Percentiles rank a stretch among this genome's conserved stretches.
phyloP scores from a whole-genome alignment of 2,888 invertebrate genomes.

The Dryadula phaetusa region DNA sequence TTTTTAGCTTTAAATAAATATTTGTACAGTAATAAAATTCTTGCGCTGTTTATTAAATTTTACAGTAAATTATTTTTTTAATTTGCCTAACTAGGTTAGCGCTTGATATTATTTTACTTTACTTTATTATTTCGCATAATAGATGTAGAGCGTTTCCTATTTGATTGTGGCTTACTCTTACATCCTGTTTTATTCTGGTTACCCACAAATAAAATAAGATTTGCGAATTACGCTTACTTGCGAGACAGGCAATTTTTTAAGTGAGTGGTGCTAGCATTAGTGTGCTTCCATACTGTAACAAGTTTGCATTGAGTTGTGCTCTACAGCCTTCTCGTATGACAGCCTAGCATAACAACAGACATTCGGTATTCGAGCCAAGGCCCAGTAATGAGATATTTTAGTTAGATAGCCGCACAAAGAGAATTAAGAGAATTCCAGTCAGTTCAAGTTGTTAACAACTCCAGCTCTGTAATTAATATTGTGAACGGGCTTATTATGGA shows the following conservation, averaged over 20 bases:
- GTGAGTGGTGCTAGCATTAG: conserved; percentile 57
- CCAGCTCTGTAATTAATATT: conserved; percentile 57
- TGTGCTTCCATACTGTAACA: conserved; percentile 60
- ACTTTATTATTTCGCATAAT: conserved; percentile 45
- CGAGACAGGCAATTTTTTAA: conserved; percentile 55
- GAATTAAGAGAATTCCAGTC: conserved; percentile 71
- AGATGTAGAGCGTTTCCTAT: conserved; percentile 38
- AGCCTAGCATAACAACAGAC: conserved; percentile 78
- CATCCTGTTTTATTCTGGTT: conserved; percentile 41
- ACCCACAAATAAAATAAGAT: conserved; percentile 52
- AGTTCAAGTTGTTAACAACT: conserved; percentile 61
- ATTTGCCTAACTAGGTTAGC: conserved; percentile 20
- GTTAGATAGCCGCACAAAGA: conserved; percentile 69
- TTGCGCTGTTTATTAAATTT: conserved; percentile 4
- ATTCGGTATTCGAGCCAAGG: conserved; percentile 82
- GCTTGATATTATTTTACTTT: conserved; percentile 20
- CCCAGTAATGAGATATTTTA: conserved; percentile 79
- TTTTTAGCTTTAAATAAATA: neutral
- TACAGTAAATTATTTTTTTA: conserved; percentile 25
- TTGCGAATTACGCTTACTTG: conserved; percentile 53
- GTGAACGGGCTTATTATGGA: conserved; percentile 31
- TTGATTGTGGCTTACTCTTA: conserved; percentile 33
- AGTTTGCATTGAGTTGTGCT: conserved; percentile 78
- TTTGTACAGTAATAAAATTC: too few species aligned
- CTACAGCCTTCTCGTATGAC: conserved; percentile 82